Evolutionary conservation across 2,888 invertebrate species (phyloP).

Genomic region (Xestia sexstrigata): DNA sequence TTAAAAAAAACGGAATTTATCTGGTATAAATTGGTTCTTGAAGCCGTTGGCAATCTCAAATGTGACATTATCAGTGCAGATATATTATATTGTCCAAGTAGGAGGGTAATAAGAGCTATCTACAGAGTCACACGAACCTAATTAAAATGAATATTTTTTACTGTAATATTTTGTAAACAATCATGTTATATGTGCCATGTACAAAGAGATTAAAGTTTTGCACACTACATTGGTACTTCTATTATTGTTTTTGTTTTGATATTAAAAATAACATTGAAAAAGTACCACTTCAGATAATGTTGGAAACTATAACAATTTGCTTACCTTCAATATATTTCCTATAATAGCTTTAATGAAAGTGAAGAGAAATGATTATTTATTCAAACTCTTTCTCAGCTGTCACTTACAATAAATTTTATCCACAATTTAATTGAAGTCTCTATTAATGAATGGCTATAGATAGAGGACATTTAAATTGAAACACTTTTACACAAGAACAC

Average conservation of each 20-base stretch:
- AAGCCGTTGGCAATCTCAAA: slow-evolving; percentile 6
- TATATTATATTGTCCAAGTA: not conserved
- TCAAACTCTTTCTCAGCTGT: not conserved
- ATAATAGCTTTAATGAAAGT: not conserved
- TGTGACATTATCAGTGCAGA: slow-evolving; percentile 18
- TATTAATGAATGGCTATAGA: not conserved
- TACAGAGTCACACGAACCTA: slow-evolving; percentile 3
- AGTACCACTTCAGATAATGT: not conserved
- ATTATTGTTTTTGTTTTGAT: slow-evolving; percentile 6
- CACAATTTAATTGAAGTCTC: not conserved
- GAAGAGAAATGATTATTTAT: not conserved
- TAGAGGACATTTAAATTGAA: not conserved
- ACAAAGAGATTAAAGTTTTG: slow-evolving; percentile 16
- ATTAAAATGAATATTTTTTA: slow-evolving; percentile 26
- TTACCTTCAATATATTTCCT: not conserved
- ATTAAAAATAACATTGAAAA: not conserved
- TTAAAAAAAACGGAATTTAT: slow-evolving; percentile 1
- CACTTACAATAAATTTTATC: not conserved
- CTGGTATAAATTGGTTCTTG: slow-evolving; percentile 18
- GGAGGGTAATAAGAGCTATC: slow-evolving; percentile 17
- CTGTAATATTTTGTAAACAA: slow-evolving; percentile 16
- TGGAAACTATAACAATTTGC: not conserved
- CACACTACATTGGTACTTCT: not conserved
- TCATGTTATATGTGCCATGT: not conserved
- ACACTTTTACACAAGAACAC: not conserved